Evolutionary conservation across 2,797 vertebrate genomes (phyloP).

Genomic region (Corythornis leucogaster): DNA sequence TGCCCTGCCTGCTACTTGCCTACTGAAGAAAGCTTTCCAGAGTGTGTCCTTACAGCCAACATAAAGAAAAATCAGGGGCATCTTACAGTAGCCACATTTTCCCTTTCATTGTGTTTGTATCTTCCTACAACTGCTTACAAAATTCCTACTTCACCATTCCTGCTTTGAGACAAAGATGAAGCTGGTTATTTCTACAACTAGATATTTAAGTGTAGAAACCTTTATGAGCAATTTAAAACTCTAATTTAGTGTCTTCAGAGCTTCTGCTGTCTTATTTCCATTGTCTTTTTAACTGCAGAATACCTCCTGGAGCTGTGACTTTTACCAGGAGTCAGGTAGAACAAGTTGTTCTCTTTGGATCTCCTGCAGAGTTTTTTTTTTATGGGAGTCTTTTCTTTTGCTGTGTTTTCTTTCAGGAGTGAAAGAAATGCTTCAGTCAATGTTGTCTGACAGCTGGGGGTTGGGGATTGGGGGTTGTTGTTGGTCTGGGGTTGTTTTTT

Average conservation of each 20-base stretch:
- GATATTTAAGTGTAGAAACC: neutral
- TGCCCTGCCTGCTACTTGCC: neutral
- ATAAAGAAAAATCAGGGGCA: neutral
- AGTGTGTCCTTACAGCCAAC: neutral
- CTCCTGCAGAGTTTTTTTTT: neutral
- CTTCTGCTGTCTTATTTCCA: neutral
- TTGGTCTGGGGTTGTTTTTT: neutral
- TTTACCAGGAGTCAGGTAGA: neutral
- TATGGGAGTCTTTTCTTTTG: neutral
- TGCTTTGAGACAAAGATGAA: neutral
- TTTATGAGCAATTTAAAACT: neutral
- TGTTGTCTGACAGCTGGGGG: neutral
- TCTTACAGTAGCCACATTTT: neutral
- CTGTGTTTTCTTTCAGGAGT: neutral
- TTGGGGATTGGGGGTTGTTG: too few species aligned
- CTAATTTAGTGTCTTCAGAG: neutral
- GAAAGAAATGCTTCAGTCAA: neutral
- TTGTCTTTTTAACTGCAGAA: neutral
- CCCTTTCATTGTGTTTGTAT: neutral
- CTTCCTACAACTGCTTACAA: neutral
- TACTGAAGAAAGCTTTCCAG: neutral
- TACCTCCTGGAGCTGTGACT: neutral
- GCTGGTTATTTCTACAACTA: neutral
- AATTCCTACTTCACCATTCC: neutral
- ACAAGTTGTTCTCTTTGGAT: slow-evolving; percentile 2